Evolutionary conservation across 2,797 vertebrate genomes (phyloP).

Genomic region (Sebastes matsubarae): DNA sequence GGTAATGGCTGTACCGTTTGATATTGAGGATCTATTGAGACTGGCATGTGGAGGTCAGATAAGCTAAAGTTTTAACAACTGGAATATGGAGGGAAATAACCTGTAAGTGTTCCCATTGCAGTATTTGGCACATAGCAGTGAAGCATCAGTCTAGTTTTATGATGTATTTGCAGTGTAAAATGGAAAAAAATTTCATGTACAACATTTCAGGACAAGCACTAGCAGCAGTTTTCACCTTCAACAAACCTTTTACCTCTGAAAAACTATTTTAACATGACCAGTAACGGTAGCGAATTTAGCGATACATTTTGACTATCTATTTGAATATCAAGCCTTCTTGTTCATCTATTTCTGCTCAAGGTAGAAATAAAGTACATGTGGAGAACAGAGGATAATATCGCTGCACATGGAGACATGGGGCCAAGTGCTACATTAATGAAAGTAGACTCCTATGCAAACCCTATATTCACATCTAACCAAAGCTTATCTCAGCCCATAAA

Average conservation of each 20-base stretch:
- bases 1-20: constrained; percentile 24
- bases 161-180: neutral
- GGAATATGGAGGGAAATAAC: neutral
- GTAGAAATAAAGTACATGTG: neutral
- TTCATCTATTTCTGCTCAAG: neutral
- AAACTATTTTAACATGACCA: neutral
- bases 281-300: neutral
- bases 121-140: neutral
- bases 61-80: neutral
- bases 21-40: constrained; percentile 15
- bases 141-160: neutral
- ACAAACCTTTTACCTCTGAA: neutral
- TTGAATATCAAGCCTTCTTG: neutral
- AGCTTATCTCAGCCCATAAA: constrained; percentile 37
- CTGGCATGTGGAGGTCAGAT: constrained; percentile 24
- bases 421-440: neutral
- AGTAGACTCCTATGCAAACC: neutral
- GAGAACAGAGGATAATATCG: neutral
- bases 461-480: constrained; percentile 18
- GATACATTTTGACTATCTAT: neutral
- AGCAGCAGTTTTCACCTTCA: neutral
- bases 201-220: neutral
- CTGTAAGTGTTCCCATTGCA: neutral
- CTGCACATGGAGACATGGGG: neutral
- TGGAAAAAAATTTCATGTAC: neutral